These are phyloP conservation scores for Acrobasis suavella DNA, from an alignment of 2,888 invertebrate species.

Conservation along the genomic window DNA sequence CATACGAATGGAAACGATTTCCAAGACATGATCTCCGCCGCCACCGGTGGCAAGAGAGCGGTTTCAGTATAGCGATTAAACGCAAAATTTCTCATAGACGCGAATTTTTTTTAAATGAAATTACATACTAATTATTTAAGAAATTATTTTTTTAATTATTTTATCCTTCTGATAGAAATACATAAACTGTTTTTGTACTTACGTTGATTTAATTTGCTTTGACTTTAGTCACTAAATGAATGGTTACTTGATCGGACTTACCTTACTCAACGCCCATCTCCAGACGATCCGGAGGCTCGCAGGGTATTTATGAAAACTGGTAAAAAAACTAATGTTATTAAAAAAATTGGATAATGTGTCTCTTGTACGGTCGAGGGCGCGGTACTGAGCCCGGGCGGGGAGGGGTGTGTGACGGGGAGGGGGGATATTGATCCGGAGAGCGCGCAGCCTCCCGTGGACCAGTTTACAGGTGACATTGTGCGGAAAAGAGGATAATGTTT, in stretches of 20 bases:
- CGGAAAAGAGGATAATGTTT: background rate
- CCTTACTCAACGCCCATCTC: slow-evolving; percentile 60
- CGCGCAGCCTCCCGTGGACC: slow-evolving; percentile 66
- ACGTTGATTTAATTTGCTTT: too few species aligned
- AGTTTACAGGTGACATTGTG: slow-evolving; percentile 26
- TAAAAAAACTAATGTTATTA: slow-evolving; percentile 27
- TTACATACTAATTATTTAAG: too few species aligned
- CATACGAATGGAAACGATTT: too few species aligned
- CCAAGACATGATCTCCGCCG: too few species aligned
- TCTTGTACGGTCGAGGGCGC: slow-evolving; percentile 46
- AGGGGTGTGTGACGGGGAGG: slow-evolving; percentile 33
- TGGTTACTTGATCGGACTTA: background rate
- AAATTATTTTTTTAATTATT: too few species aligned
- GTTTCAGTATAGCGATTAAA: too few species aligned
- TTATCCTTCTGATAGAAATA: too few species aligned
- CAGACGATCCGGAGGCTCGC: slow-evolving; percentile 47
- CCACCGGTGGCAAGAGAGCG: too few species aligned
- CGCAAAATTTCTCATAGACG: too few species aligned
- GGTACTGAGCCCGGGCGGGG: slow-evolving; percentile 52
- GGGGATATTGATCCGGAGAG: slow-evolving; percentile 61
- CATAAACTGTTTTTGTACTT: too few species aligned
- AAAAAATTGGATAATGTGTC: slow-evolving; percentile 33
- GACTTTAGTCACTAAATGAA: too few species aligned
- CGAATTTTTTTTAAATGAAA: too few species aligned
- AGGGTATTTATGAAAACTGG: slow-evolving; percentile 32